A percentile compares a stretch with the other conserved stretches of the same genome.
These are phyloP conservation scores for Stichopus chloronotus DNA, from an alignment of 35 echinoderm and acorn worm genomes.

Conservation along the genomic window DNA sequence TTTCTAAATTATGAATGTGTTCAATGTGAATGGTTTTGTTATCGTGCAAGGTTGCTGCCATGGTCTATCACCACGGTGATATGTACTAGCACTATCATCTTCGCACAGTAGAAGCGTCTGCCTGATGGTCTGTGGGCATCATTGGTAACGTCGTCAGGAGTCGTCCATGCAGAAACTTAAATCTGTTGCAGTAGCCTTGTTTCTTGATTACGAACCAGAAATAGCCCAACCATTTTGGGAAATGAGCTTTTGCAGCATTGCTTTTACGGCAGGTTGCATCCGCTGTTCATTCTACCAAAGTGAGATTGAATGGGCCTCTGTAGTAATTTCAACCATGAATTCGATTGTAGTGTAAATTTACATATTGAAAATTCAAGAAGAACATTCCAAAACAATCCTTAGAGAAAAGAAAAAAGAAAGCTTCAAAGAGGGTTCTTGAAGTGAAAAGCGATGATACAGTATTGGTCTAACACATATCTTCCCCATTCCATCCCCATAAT, in stretches of 20 bases:
- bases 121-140: background rate
- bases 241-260: background rate
- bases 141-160: slow-evolving; percentile 20
- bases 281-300: background rate
- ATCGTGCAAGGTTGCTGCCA: background rate
- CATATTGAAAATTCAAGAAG: no score
- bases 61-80: background rate
- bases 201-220: slow-evolving; percentile 27
- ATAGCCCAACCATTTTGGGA: background rate
- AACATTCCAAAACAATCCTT: no score
- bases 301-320: no score
- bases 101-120: background rate
- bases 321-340: no score
- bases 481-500: no score
- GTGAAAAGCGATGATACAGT: no score
- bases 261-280: background rate
- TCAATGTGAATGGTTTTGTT: background rate
- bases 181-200: slow-evolving; percentile 32
- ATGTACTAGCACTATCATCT: no score
- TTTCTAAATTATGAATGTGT: background rate
- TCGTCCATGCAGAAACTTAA: slow-evolving; percentile 33
- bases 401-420: no score
- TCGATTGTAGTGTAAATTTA: no score
- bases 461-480: no score
- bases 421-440: no score